phyloP scores from a whole-genome alignment of 2,797 vertebrate genomes.

The Cyprinella venusta region DNA sequence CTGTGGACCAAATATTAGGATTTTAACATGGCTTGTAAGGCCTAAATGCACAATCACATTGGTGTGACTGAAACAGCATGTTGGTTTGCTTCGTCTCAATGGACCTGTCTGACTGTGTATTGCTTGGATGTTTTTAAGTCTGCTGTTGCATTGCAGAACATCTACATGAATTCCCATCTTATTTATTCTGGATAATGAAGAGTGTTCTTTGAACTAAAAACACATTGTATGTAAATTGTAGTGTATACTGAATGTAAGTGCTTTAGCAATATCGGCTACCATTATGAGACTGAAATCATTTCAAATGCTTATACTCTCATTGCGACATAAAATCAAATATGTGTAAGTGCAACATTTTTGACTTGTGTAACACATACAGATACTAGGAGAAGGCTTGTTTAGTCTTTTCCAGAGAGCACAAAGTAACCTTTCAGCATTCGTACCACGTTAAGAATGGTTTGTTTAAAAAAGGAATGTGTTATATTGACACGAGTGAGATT shows the following conservation, averaged over 20 bases:
- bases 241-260: background rate
- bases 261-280: background rate
- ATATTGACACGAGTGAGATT: background rate
- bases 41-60: slow-evolving; percentile 23
- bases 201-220: slow-evolving; percentile 20
- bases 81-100: slow-evolving; percentile 12
- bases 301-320: background rate
- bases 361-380: background rate
- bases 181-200: slow-evolving; percentile 3
- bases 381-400: background rate
- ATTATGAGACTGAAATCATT: background rate
- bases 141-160: background rate
- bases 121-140: background rate
- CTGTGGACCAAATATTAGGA: slow-evolving; percentile 35
- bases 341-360: background rate
- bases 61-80: slow-evolving; percentile 25
- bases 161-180: background rate
- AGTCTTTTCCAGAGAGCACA: slow-evolving; percentile 16
- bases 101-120: background rate
- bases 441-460: background rate
- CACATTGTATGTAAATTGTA: background rate
- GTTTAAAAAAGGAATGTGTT: background rate
- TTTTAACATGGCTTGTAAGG: background rate
- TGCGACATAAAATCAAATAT: background rate
- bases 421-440: background rate